These are phyloP conservation scores for Erpobdella octoculata DNA, from an alignment of 2,888 invertebrate species.

Conservation along the genomic window DNA sequence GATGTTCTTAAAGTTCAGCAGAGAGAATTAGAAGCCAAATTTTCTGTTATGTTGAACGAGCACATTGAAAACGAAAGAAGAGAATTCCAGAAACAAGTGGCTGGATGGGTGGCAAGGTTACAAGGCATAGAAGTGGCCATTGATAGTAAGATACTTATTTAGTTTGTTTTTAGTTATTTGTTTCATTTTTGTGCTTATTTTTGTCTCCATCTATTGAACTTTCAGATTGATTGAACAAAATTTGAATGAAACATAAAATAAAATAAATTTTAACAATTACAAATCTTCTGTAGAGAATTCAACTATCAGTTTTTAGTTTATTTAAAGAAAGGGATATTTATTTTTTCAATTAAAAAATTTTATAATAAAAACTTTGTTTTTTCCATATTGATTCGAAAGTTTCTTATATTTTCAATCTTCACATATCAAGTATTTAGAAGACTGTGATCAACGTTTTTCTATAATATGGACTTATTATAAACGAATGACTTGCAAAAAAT, in stretches of 20 bases:
- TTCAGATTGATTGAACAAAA: not conserved
- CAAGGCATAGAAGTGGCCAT: slow-evolving; percentile 70
- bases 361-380: too few relatives aligned
- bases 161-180: slow-evolving; percentile 2
- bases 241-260: not conserved
- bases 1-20: slow-evolving; percentile 60
- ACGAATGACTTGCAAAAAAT: too few relatives aligned
- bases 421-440: too few relatives aligned
- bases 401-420: too few relatives aligned
- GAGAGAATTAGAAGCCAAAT: slow-evolving; percentile 56
- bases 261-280: not conserved
- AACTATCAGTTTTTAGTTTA: too few relatives aligned
- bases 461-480: too few relatives aligned
- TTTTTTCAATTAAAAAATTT: too few relatives aligned
- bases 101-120: slow-evolving; percentile 66
- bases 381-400: too few relatives aligned
- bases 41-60: slow-evolving; percentile 59
- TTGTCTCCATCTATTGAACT: not conserved
- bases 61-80: slow-evolving; percentile 62
- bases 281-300: too few relatives aligned
- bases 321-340: too few relatives aligned
- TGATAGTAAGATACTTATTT: slow-evolving; percentile 57
- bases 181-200: not conserved
- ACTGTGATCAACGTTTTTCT: too few relatives aligned
- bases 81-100: slow-evolving; percentile 65